Base-by-base conservation (phyloP, 1,140 invertebrate genomes). In the Drosophila miranda region DNA sequence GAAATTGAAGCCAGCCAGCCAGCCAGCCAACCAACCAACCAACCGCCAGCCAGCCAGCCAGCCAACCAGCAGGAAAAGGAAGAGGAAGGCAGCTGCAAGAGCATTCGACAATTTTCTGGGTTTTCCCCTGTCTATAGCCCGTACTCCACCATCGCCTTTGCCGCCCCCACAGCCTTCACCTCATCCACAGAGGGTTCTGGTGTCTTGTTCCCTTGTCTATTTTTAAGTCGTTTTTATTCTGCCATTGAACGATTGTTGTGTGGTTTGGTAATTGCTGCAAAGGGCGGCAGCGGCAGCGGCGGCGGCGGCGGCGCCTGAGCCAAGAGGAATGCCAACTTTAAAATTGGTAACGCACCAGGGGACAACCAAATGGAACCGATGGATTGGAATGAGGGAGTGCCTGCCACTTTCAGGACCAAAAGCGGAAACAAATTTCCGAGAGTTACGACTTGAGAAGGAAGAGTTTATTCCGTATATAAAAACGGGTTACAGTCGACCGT, bases 201-300 rank as follows among this genome's bases (percentile, higher is more conserved):
- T 76, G 71, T 76, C 66, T 64, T 45, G 82, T 72, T 88, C 83
- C 49, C 71, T 88, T 78, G 82, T 88, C 83, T 87, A 86, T 86
- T 86, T 87, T 86, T 87, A 88, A 86, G 82, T 73, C 83, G 75
- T 63, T 83, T 88, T 87, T 84, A 84, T 87, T 86, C 79, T 84
- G 59, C 77, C 83, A 72, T 87, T 73, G 84, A 86, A 86, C 82
- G 82, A 82, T 78, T 86, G 82, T 86, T 86, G 78, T 86, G 82
- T 76, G 82, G 82, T 78, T 87, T 88, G 66, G 82, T 86, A 86
- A 86, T 86, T 86, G 82, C 82, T 72, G 70, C 67, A 86, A 69
- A 78, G 82, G 83, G 78, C 77, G 81, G 19, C 19, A 78, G 78
- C 77, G 81, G 60, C 34, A 11, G 1, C 2, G 83, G 78, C 77